A percentile compares a stretch with the other conserved stretches of the same genome.
Conservation (phyloP, 2,113 vertebrate genomes). For the Neomonachus schauinslandi region DNA sequence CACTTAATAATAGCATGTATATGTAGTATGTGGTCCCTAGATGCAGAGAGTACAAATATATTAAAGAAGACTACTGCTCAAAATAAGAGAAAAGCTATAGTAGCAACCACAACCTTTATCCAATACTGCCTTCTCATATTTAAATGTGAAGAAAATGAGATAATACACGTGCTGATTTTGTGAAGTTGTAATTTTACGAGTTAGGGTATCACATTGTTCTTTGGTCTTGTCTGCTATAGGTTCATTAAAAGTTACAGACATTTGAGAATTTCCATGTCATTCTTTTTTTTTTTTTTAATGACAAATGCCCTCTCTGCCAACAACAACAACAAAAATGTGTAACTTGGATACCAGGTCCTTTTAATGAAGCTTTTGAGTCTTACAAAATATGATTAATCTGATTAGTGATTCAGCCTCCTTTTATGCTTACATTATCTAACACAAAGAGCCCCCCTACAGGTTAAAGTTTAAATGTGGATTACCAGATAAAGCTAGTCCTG, state of each 20-base stretch:
- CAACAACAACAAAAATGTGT: conserved; percentile 81
- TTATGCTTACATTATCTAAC: conserved; percentile 98
- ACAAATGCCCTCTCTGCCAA: conserved; percentile 76
- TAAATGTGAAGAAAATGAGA: not conserved
- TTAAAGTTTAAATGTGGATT: conserved; percentile 99
- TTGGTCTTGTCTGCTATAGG: conserved; percentile 68
- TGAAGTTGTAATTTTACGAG: conserved; percentile 62
- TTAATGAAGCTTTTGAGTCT: conserved; percentile 93
- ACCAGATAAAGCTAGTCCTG: conserved; percentile 97
- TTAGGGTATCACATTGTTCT: conserved; percentile 66
- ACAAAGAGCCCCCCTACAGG: conserved; percentile 99
- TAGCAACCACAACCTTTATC: not conserved
- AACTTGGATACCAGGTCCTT: conserved; percentile 92
- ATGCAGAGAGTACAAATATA: not conserved
- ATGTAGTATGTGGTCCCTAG: not conserved
- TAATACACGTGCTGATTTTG: not conserved
- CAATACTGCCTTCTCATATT: not conserved
- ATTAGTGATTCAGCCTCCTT: conserved; percentile 96
- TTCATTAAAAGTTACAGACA: conserved; percentile 74
- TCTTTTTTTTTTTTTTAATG: conserved; percentile 78
- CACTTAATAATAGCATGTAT: not conserved
- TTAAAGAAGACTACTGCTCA: not conserved
- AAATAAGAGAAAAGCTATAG: not conserved
- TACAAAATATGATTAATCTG: conserved; percentile 98
- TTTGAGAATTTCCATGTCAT: conserved; percentile 81